Evolutionary conservation across 1,140 invertebrate species (phyloP), one percentile per base, ranked within the genome.

Genomic region (Drosophila nebulosa): DNA sequence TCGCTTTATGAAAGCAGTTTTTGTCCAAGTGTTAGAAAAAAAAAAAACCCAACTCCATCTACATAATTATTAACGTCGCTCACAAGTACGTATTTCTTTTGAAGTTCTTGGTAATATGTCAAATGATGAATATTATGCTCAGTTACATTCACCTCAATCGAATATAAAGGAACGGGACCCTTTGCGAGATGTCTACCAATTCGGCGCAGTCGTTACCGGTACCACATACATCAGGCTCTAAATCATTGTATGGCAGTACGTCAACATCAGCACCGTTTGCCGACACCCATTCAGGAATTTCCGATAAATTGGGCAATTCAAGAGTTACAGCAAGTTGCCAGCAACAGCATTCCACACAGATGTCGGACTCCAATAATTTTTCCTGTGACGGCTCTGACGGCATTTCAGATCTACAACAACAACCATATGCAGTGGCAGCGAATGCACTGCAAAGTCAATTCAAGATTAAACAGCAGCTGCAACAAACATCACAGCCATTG

Each of bases 381-480:
- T 46, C 16, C 1, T 21, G 39, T 46, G 16, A 2, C 7, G 42
- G 65, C 18, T 12, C 27, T 18, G n/a, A 35, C 46, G 26, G 6
- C 16, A 52, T 27, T 35, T 22, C 55, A 4, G 72, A 77, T n/a
- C 51, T 56, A n/a, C 63, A 64, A 14, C 24, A 62, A 14, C 72
- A 64, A 14, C 27, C 56, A 2, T 72, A 76, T 35, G 58, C 42
- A 21, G 64, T 53, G 12, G 73, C 76, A 4, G 65, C 69, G 18
- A 88, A 63, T 68, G 67, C 74, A 0, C 4, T 77, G 1, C 65
- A 81, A 14, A 88, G 68, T 55, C 83, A 88, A 32, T 72, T 88
- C 21, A 73, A 83, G 35, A 84, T 84, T 6, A 84, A 79, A 22
- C 64, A 85, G 52, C 85, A 84, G 60, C 42, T 78, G 26, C 39